A percentile compares a stretch with the other conserved stretches of the same genome.
These are phyloP conservation scores for Dinomys branickii DNA, from an alignment of 2,113 vertebrate species.

Conservation along the genomic window DNA sequence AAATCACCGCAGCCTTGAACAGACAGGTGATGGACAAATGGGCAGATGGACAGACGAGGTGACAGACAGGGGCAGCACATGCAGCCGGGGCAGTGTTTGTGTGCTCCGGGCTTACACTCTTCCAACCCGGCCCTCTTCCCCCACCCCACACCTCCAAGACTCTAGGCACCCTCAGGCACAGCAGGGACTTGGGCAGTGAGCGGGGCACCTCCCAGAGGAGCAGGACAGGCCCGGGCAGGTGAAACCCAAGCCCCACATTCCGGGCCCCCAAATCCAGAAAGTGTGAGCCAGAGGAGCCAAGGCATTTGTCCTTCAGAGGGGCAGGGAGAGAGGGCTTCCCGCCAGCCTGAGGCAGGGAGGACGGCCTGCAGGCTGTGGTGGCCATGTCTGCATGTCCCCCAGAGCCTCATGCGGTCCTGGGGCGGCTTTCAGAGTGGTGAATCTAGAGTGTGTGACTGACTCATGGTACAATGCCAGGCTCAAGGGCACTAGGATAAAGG, in stretches of 20 bases:
- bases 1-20: rapidly evolving
- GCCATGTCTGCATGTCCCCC: too few relatives aligned
- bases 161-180: neutral
- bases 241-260: neutral
- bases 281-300: neutral
- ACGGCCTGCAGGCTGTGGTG: neutral
- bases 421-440: too few relatives aligned
- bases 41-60: neutral
- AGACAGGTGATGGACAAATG: neutral
- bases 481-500: neutral
- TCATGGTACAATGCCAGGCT: neutral
- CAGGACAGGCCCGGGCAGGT: rapidly evolving
- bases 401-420: too few relatives aligned
- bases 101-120: neutral
- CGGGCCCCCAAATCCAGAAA: neutral
- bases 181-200: rapidly evolving
- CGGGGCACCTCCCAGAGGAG: neutral
- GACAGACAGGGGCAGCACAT: neutral
- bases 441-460: neutral
- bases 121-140: too few relatives aligned
- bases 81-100: neutral
- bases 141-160: rapidly evolving
- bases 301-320: neutral
- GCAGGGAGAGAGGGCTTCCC: neutral
- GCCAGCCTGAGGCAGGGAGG: neutral